Evolutionary conservation across 1,140 invertebrate genomes (phyloP).

Genomic region (Saccostrea glomerata): DNA sequence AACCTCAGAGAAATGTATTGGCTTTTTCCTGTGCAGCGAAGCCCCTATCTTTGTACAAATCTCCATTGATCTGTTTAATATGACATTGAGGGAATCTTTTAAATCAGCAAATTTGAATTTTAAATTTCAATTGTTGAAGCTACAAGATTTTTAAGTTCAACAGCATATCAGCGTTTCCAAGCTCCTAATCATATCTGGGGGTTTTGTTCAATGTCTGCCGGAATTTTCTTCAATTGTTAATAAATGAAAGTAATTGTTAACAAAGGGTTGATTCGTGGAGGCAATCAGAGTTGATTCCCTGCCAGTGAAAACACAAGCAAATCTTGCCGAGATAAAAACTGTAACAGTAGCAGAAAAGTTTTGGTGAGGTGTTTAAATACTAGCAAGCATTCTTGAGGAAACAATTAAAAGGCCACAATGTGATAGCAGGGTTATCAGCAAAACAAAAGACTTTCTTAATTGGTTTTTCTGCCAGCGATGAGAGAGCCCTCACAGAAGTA

Average conservation of each 20-base stretch:
- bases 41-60: constrained; percentile 15
- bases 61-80: constrained; percentile 36
- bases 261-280: constrained; percentile 43
- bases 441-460: constrained; percentile 48
- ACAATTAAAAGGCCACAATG: constrained; percentile 44
- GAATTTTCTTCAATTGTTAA: constrained; percentile 50
- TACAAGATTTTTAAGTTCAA: constrained; percentile 29
- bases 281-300: constrained; percentile 42
- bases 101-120: constrained; percentile 35
- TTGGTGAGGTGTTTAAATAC: constrained; percentile 40
- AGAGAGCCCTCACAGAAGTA: constrained; percentile 14
- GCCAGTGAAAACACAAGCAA: constrained; percentile 39
- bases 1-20: not conserved
- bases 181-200: constrained; percentile 29
- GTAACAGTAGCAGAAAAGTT: constrained; percentile 31
- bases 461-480: constrained; percentile 36
- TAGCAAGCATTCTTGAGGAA: constrained; percentile 9
- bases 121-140: constrained; percentile 37
- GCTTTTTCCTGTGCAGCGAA: constrained; percentile 7
- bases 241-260: constrained; percentile 51
- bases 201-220: constrained; percentile 40
- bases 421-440: constrained; percentile 40
- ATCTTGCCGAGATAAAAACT: not conserved
- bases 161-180: constrained; percentile 33
- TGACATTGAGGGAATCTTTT: constrained; percentile 36